Percentiles rank a stretch among this genome's conserved stretches.
These are phyloP conservation scores for Marcusenius ussheri DNA, from an alignment of 2,113 vertebrate genomes.

Conservation along the genomic window DNA sequence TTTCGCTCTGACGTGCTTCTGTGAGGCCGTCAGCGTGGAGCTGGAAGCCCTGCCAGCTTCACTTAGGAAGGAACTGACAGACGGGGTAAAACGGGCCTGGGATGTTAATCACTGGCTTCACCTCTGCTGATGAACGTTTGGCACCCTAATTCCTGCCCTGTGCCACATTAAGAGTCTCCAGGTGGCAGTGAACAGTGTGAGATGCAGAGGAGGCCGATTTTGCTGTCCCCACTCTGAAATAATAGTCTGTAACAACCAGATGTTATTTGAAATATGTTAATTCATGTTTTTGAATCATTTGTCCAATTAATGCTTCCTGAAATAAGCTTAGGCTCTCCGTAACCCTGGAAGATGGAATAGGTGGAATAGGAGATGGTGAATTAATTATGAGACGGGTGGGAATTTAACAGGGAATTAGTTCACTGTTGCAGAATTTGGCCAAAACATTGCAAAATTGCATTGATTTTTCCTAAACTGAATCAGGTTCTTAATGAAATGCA, in stretches of 20 bases:
- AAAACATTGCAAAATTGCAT: neutral
- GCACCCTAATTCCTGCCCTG: constrained; percentile 11
- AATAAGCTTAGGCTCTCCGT: neutral
- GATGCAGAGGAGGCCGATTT: neutral
- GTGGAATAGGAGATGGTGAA: neutral
- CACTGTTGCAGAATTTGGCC: neutral
- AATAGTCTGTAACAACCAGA: neutral
- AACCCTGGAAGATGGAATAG: neutral
- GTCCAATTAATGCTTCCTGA: neutral
- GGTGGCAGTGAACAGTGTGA: neutral
- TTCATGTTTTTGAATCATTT: neutral
- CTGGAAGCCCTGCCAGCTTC: neutral
- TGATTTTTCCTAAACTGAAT: neutral
- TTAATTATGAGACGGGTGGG: neutral
- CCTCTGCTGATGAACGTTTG: neutral
- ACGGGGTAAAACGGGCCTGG: neutral
- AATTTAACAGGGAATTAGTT: neutral
- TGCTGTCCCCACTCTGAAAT: neutral
- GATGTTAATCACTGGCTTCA: neutral
- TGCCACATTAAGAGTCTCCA: neutral
- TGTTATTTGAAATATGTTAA: neutral
- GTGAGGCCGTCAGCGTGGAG: neutral
- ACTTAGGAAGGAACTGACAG: neutral
- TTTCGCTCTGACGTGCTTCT: neutral
- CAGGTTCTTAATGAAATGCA: neutral